These are phyloP conservation scores for Hippocampus zosterae DNA, from an alignment of 2,113 vertebrate genomes.

Conservation along the genomic window DNA sequence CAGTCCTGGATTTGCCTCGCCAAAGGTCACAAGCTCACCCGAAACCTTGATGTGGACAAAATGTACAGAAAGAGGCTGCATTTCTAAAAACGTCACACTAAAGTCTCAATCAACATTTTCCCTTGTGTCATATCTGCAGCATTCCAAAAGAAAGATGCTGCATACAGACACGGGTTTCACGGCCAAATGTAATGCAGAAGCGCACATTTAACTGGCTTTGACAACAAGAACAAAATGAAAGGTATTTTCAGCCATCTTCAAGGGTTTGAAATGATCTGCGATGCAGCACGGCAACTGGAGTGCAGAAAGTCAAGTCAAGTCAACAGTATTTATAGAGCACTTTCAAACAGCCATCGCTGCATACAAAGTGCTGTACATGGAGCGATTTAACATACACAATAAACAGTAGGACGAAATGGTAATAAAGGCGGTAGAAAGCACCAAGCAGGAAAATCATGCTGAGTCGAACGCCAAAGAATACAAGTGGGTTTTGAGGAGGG, in stretches of 20 bases:
- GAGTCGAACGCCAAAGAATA: too few species aligned
- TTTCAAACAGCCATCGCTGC: too few species aligned
- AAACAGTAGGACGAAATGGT: too few species aligned
- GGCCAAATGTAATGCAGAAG: not conserved
- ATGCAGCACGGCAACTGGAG: not conserved
- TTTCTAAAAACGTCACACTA: not conserved
- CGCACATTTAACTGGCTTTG: not conserved
- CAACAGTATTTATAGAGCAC: too few species aligned
- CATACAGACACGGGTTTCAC: not conserved
- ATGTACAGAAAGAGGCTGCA: not conserved
- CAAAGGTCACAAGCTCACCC: not conserved
- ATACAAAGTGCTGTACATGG: too few species aligned
- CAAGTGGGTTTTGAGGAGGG: too few species aligned
- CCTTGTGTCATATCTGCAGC: not conserved
- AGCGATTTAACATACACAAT: too few species aligned
- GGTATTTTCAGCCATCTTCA: not conserved
- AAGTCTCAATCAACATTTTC: not conserved
- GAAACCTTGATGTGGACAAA: not conserved
- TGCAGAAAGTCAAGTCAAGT: too few species aligned
- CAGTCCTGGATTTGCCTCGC: too few species aligned
- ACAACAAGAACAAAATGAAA: not conserved
- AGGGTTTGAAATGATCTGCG: not conserved
- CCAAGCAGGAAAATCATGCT: too few species aligned
- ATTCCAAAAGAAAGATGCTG: not conserved
- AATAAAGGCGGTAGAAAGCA: too few species aligned